These are phyloP conservation scores for Protonibea diacanthus DNA, from an alignment of 2,797 vertebrate species.

Conservation along the genomic window DNA sequence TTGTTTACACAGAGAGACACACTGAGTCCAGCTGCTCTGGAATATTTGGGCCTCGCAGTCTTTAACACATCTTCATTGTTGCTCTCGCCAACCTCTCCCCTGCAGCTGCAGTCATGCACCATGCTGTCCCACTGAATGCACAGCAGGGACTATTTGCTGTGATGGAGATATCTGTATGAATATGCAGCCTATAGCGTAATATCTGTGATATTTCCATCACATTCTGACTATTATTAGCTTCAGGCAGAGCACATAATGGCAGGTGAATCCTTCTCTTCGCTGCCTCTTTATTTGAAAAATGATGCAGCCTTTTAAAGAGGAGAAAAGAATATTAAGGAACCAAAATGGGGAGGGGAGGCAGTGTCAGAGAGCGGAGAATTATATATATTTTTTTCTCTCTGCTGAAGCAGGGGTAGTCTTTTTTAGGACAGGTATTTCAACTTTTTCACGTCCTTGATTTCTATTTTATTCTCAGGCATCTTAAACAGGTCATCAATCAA, in stretches of 20 bases:
- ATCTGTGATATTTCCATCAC: constrained; percentile 10
- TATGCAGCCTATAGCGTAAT: not conserved
- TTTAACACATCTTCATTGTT: constrained; percentile 60
- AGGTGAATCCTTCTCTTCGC: not conserved
- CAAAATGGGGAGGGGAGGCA: not conserved
- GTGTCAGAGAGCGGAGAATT: not conserved
- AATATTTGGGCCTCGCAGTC: constrained; percentile 55
- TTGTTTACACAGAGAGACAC: constrained; percentile 76
- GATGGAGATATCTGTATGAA: constrained; percentile 5
- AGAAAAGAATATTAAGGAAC: not conserved
- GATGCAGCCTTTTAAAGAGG: not conserved
- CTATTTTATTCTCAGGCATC: not conserved
- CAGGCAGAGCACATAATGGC: not conserved
- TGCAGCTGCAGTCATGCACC: constrained; percentile 65
- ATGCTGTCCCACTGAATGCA: constrained; percentile 34
- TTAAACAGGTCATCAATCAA: too few species aligned
- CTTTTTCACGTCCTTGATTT: not conserved
- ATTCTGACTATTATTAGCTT: constrained; percentile 1
- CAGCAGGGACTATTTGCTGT: constrained; percentile 35
- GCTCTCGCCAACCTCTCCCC: constrained; percentile 23
- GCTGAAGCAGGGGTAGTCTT: not conserved
- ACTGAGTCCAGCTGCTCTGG: constrained; percentile 78
- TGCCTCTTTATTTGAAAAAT: not conserved
- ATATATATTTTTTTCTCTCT: not conserved
- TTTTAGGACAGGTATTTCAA: not conserved